A percentile compares a stretch with the other conserved stretches of the same genome.
Conservation (phyloP, 2,888 invertebrate genomes). For the Nectonema munidae region DNA sequence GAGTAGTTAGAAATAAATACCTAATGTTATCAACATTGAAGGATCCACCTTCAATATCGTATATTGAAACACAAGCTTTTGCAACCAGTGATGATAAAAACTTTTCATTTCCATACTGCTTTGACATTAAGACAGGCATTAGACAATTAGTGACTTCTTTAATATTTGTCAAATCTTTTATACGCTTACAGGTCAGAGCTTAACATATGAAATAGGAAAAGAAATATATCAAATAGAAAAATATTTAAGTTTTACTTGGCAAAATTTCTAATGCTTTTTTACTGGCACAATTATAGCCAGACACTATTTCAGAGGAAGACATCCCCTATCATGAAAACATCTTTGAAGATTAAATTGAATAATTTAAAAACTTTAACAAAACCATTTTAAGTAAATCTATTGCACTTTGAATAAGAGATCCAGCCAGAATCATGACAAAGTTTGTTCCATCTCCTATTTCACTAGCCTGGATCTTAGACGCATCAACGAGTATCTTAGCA, state of each 20-base stretch:
- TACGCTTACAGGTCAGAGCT: constrained; percentile 37
- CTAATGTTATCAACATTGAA: constrained; percentile 93
- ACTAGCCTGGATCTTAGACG: constrained; percentile 85
- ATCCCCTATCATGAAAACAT: constrained; percentile 34
- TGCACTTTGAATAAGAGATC: constrained; percentile 56
- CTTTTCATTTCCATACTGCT: constrained; percentile 86
- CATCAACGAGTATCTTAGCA: constrained; percentile 70
- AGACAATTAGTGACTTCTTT: constrained; percentile 37
- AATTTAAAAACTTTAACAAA: constrained; percentile 7
- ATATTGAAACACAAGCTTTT: constrained; percentile 36
- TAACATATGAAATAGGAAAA: constrained; percentile 29
- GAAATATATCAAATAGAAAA: constrained; percentile 13
- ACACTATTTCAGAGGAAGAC: constrained; percentile 74
- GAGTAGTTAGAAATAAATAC: too few relatives aligned
- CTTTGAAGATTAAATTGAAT: constrained; percentile 6
- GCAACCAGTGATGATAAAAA: constrained; percentile 50
- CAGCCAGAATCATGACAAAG: constrained; percentile 71
- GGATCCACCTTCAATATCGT: constrained; percentile 20
- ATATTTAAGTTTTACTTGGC: constrained; percentile 27
- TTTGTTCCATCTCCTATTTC: constrained; percentile 97
- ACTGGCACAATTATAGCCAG: constrained; percentile 63
- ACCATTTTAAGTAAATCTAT: constrained; percentile 45
- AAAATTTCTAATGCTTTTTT: constrained; percentile 59
- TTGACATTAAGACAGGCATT: constrained; percentile 58
- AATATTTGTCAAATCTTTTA: constrained; percentile 35